These are phyloP conservation scores for Crotalus viridis DNA, from an alignment of 2,113 vertebrate genomes.

Conservation along the genomic window DNA sequence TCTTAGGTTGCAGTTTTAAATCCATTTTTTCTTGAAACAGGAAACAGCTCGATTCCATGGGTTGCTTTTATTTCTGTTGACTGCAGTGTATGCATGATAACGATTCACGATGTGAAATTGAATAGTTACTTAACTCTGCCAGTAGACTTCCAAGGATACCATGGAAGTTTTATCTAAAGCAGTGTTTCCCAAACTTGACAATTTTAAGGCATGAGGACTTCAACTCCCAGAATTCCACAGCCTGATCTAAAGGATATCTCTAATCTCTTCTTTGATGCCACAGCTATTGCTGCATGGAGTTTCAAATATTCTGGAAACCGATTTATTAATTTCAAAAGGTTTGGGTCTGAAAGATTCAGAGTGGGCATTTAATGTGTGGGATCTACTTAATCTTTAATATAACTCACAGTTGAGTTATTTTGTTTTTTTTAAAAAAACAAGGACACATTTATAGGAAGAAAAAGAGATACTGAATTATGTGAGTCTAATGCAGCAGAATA, in stretches of 20 bases:
- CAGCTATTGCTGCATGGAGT: not conserved
- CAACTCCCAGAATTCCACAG: no score
- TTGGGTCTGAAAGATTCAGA: not conserved
- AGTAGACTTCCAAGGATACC: no score
- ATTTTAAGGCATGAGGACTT: no score
- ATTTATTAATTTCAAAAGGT: not conserved
- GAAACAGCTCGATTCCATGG: not conserved
- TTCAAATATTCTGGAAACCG: not conserved
- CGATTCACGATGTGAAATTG: not conserved
- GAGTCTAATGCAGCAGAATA: not conserved
- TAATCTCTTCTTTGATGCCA: not conserved
- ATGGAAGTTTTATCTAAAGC: not conserved
- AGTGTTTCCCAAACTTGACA: no score
- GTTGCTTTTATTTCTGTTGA: not conserved
- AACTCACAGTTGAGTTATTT: not conserved
- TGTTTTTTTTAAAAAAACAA: not conserved
- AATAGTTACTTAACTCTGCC: not conserved
- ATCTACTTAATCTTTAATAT: not conserved
- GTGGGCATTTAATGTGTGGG: not conserved
- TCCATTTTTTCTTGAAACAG: not conserved
- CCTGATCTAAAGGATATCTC: not conserved
- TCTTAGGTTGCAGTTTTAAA: not conserved
- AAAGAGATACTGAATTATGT: not conserved
- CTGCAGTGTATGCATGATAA: not conserved
- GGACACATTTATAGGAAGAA: not conserved